Conservation (phyloP, 2,113 vertebrate genomes). For the Saguinus midas region DNA sequence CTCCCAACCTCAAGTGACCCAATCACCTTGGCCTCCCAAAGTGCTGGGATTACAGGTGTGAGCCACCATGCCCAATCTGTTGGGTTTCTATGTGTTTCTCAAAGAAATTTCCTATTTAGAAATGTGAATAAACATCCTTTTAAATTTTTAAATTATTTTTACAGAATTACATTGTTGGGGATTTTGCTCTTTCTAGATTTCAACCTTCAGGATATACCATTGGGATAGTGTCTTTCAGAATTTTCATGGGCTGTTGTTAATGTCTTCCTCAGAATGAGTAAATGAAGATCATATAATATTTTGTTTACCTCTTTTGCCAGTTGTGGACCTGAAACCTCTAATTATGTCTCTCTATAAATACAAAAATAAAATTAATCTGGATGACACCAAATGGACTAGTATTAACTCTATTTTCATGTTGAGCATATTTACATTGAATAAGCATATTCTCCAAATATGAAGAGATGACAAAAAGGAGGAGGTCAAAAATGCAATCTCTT, state of each 20-base stretch:
- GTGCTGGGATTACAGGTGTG: too few species aligned
- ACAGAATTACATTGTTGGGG: neutral
- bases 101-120: neutral
- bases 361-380: neutral
- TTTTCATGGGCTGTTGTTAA: neutral
- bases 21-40: too few species aligned
- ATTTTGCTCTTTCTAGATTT: neutral
- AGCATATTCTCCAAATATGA: neutral
- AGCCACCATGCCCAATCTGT: too few species aligned
- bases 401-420: neutral
- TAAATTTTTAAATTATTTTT: neutral
- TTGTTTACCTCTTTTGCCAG: neutral
- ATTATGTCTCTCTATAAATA: neutral
- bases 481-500: neutral
- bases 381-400: neutral
- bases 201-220: neutral
- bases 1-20: too few species aligned
- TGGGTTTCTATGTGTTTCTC: neutral
- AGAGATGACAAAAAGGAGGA: neutral
- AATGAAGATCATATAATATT: neutral
- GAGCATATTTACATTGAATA: neutral
- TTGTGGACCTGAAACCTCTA: neutral
- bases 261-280: neutral
- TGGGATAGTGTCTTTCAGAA: neutral
- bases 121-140: neutral